Percentiles rank a stretch among this genome's conserved stretches.
These are phyloP conservation scores for Caranx ignobilis DNA, from an alignment of 2,113 vertebrate genomes.

Conservation along the genomic window DNA sequence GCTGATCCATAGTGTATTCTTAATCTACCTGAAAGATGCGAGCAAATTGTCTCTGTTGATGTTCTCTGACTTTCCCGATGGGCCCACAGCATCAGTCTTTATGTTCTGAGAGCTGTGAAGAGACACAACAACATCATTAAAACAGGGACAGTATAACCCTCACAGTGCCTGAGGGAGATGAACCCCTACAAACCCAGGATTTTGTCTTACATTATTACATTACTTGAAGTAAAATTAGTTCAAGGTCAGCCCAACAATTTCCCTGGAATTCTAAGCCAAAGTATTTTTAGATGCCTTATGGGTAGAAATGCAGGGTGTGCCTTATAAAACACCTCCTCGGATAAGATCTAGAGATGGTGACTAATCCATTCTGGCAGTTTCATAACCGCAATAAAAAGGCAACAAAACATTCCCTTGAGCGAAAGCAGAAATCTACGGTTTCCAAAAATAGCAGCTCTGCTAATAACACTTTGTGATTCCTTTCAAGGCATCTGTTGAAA, in stretches of 20 bases:
- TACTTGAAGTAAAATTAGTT: constrained; percentile 4
- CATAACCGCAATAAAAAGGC: constrained; percentile 31
- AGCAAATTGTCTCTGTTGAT: constrained; percentile 52
- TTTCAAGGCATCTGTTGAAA: neutral
- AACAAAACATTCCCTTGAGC: constrained; percentile 23
- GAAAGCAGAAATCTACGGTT: constrained; percentile 43
- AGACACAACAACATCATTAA: constrained; percentile 38
- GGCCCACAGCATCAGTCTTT: neutral
- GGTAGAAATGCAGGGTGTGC: constrained; percentile 28
- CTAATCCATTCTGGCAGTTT: constrained; percentile 42
- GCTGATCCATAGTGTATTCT: neutral
- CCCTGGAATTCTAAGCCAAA: neutral
- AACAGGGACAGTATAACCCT: neutral
- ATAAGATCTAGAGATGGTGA: constrained; percentile 53
- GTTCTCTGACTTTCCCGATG: neutral
- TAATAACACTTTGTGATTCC: constrained; percentile 47
- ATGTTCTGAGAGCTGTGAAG: constrained; percentile 68
- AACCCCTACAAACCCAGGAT: neutral
- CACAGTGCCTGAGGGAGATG: neutral
- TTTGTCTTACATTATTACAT: neutral
- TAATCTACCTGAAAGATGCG: constrained; percentile 73
- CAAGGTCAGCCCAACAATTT: neutral
- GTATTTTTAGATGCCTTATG: constrained; percentile 17
- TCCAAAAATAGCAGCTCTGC: constrained; percentile 64
- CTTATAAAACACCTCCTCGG: constrained; percentile 17